These are phyloP conservation scores for Zaprionus inermis DNA, from an alignment of 1,140 invertebrate genomes.

Conservation along the genomic window DNA sequence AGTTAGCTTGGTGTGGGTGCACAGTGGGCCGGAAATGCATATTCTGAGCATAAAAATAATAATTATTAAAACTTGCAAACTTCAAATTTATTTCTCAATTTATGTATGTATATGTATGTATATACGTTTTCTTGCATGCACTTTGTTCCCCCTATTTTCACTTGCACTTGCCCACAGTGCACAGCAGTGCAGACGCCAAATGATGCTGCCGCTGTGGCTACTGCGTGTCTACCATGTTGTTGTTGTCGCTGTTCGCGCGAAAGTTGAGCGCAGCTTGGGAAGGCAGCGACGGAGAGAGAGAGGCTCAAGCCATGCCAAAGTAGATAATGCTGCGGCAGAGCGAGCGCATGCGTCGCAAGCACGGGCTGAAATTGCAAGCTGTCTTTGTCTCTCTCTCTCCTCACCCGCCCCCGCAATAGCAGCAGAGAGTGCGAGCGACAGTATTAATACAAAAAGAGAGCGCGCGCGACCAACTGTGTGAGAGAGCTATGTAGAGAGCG, in stretches of 20 bases:
- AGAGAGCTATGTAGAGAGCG: conserved; percentile 10
- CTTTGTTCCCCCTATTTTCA: background rate
- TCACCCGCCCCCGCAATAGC: conserved; percentile 31
- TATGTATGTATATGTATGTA: no score
- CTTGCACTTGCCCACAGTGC: conserved; percentile 45
- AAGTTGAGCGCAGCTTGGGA: conserved; percentile 66
- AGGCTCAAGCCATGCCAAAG: conserved; percentile 54
- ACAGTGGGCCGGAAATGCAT: conserved; percentile 37
- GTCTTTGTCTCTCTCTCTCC: background rate
- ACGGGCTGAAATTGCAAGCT: conserved; percentile 41
- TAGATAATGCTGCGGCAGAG: conserved; percentile 33
- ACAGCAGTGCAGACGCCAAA: conserved; percentile 40
- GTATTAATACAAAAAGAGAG: conserved; percentile 12
- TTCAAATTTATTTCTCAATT: background rate
- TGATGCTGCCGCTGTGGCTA: conserved; percentile 44
- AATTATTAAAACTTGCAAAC: background rate
- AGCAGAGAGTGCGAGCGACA: conserved; percentile 21
- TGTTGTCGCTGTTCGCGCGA: conserved; percentile 54
- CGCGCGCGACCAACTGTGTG: conserved; percentile 13
- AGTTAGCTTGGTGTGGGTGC: conserved; percentile 46
- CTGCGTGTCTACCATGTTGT: conserved; percentile 47
- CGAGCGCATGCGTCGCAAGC: conserved; percentile 59
- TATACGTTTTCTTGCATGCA: background rate
- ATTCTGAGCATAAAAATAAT: background rate
- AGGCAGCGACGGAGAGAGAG: conserved; percentile 2